Evolutionary conservation across 2,113 vertebrate genomes (phyloP), one percentile per base, ranked within the genome.

Genomic region (Leptosomus discolor): DNA sequence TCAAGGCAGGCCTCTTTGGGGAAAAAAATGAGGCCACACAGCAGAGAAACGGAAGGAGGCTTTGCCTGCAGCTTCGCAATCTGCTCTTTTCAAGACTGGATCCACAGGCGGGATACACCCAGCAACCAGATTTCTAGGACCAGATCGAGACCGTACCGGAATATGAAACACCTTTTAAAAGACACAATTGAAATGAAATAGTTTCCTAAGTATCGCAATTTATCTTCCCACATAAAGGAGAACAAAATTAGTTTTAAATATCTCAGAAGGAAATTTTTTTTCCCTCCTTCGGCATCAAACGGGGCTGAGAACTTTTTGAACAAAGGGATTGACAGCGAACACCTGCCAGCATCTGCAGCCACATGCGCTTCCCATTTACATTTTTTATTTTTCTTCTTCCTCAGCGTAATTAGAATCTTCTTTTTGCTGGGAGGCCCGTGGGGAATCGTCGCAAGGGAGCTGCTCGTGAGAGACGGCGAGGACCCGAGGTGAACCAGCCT

Each of bases 201-300:
- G 3, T 86, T 95, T 90, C 58, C 24, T 81, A 90, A 76, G 61
- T 34, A 85, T 65, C 32, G 12, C 30, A 27, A 70, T 92, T 93
- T 80, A 43, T 88, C 58, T 88, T 88, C 75, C 90, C 82, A 77
- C n/a, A 83, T 57, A 90, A 95, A 80, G 83, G 85, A 92, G 70
- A 90, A 90, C 11, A 92, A 80, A 88, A 97, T 74, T 73, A 82
- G 45, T 61, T 95, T 88, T 65, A 92, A 88, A 37, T 67, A 67
- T 37, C 71, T 86, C 53, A 80, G 67, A 85, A 92, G 41, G 9
- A 61, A 37, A 1, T 48, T 37, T 54, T 79, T 80, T 85, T 67
- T n/a, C n/a, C 46, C 54, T 91, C 71, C 63, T 67, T 94, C 83
- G 81, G 58, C 91, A 84, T 67, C n/a, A 91, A 80, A 92, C 0